Conservation (phyloP, 2,797 vertebrate genomes). For the Gadopsis bispinosus region DNA sequence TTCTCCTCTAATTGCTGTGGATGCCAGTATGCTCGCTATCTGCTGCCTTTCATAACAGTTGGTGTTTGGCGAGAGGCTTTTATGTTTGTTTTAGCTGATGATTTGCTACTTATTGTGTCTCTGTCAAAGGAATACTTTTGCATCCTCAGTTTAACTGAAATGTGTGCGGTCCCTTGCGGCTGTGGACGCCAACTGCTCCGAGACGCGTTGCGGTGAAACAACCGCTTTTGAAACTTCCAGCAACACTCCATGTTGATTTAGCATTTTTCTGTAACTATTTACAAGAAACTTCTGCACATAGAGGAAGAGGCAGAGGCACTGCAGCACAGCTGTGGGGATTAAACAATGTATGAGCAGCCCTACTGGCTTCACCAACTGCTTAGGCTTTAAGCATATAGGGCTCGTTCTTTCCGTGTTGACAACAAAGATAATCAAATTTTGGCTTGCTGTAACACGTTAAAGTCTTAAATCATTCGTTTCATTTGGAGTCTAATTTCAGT, state of each 20-base stretch:
- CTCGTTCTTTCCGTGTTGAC: conserved; percentile 57
- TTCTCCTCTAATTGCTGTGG: conserved; percentile 77
- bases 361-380: conserved; percentile 32
- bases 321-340: conserved; percentile 63
- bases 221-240: conserved; percentile 62
- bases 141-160: conserved; percentile 60
- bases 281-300: conserved; percentile 58
- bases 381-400: conserved; percentile 40
- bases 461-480: conserved; percentile 43
- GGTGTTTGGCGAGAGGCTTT: conserved; percentile 75
- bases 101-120: conserved; percentile 70
- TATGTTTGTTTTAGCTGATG: conserved; percentile 74
- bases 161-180: conserved; percentile 27
- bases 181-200: conserved; percentile 63
- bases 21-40: conserved; percentile 70
- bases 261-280: conserved; percentile 60
- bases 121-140: conserved; percentile 68
- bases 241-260: conserved; percentile 70
- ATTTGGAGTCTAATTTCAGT: conserved; percentile 53
- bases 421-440: conserved; percentile 54
- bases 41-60: conserved; percentile 78
- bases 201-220: conserved; percentile 32
- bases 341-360: conserved; percentile 49
- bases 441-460: conserved; percentile 37
- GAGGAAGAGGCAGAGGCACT: conserved; percentile 39